A percentile compares a stretch with the other conserved stretches of the same genome.
These are phyloP conservation scores for Stylophora pistillata DNA, from an alignment of 64 coral and sea anemone genomes.

Conservation along the genomic window DNA sequence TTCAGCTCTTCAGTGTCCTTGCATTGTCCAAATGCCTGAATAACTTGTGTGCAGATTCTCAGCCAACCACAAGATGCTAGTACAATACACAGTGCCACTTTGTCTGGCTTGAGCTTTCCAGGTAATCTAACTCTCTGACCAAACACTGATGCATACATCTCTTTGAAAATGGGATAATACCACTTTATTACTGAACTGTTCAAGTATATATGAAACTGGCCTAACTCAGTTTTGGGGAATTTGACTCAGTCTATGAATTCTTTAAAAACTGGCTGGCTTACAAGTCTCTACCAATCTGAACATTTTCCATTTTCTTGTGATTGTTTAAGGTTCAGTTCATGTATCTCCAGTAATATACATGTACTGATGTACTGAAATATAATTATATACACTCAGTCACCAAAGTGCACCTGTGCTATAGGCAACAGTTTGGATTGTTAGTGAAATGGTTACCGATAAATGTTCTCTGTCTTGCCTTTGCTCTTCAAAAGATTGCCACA, in stretches of 20 bases:
- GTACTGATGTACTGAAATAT: no score
- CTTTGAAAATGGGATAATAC: slow-evolving; percentile 63
- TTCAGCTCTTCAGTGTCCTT: slow-evolving; percentile 75
- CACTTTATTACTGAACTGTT: slow-evolving; percentile 47
- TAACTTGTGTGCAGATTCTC: no score
- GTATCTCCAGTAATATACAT: no score
- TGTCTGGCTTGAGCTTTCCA: slow-evolving; percentile 69
- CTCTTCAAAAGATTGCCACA: no score
- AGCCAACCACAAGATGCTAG: slow-evolving; percentile 66
- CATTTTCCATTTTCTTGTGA: no score
- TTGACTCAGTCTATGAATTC: not conserved
- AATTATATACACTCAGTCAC: slow-evolving; percentile 47
- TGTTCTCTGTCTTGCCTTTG: no score
- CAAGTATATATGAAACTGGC: slow-evolving; percentile 76
- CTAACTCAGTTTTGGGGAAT: slow-evolving; percentile 52
- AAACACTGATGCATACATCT: slow-evolving; percentile 60
- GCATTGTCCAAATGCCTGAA: slow-evolving; percentile 44
- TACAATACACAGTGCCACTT: slow-evolving; percentile 27
- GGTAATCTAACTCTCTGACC: slow-evolving; percentile 29
- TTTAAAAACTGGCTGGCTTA: no score
- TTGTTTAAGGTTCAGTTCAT: no score
- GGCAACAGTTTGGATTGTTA: no score
- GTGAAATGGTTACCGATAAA: no score
- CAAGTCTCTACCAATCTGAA: no score
- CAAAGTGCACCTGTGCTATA: not conserved